Percentiles rank a stretch among this genome's conserved stretches.
Evolutionary conservation across 2,113 vertebrate species (phyloP).

Genomic region (Antennarius striatus): DNA sequence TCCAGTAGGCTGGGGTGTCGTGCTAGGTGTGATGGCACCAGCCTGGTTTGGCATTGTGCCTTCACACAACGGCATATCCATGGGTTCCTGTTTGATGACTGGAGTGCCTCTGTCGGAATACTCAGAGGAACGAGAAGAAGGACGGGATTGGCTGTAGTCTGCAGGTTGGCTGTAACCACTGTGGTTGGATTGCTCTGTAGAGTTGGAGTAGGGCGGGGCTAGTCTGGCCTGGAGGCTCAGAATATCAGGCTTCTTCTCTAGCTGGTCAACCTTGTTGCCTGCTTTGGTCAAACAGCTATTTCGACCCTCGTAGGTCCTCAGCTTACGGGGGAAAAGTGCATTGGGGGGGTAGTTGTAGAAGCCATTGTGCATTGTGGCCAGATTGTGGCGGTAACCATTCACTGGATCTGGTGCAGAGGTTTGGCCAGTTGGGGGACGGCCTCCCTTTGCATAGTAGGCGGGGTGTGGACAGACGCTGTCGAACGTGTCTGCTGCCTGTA

Average conservation of each 20-base stretch:
- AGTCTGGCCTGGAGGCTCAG: slow-evolving; percentile 84
- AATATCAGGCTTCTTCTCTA: slow-evolving; percentile 88
- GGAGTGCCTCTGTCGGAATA: slow-evolving; percentile 69
- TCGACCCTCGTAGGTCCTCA: slow-evolving; percentile 84
- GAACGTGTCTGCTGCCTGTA: slow-evolving; percentile 89
- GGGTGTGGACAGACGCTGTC: slow-evolving; percentile 90
- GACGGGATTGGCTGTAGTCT: slow-evolving; percentile 78
- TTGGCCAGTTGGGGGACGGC: slow-evolving; percentile 84
- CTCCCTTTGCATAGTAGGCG: slow-evolving; percentile 95
- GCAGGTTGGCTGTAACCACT: slow-evolving; percentile 51
- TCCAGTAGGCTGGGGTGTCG: slow-evolving; percentile 61
- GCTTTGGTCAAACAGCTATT: slow-evolving; percentile 75
- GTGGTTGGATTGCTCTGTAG: slow-evolving; percentile 76
- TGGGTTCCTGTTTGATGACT: slow-evolving; percentile 92
- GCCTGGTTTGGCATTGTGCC: slow-evolving; percentile 52
- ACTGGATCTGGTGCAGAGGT: slow-evolving; percentile 81
- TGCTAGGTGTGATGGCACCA: slow-evolving; percentile 59
- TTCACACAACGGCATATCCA: slow-evolving; percentile 80
- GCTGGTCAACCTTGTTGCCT: slow-evolving; percentile 62
- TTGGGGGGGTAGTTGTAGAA: slow-evolving; percentile 89
- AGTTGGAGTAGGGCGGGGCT: slow-evolving; percentile 78
- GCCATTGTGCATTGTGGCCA: slow-evolving; percentile 85
- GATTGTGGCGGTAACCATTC: slow-evolving; percentile 92
- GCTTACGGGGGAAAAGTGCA: slow-evolving; percentile 87
- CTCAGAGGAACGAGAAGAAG: slow-evolving; percentile 76